phyloP scores from a whole-genome alignment of 1,140 invertebrate species.

The Chionoecetes opilio region DNA sequence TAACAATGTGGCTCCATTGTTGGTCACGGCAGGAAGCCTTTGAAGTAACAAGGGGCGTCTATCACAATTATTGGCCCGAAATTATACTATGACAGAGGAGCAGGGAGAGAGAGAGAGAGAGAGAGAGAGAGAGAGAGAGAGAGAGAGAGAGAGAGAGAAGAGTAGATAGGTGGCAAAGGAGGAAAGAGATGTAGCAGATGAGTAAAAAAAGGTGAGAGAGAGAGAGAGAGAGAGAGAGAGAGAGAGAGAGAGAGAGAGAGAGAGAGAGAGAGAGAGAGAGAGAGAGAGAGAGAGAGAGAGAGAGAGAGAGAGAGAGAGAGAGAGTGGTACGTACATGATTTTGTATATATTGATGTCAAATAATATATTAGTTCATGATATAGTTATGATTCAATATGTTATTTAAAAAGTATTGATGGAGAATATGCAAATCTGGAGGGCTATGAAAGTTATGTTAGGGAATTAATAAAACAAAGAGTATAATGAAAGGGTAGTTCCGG shows the following conservation, averaged over 20 bases:
- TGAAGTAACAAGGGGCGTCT: background rate
- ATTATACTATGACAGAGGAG: background rate
- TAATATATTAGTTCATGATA: too few relatives aligned
- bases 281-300: too few relatives aligned
- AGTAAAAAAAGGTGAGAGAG: background rate
- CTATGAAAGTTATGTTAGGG: too few relatives aligned
- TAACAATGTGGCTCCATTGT: background rate
- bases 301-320: too few relatives aligned
- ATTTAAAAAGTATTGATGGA: too few relatives aligned
- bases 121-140: conserved; percentile 18
- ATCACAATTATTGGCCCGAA: conserved; percentile 4
- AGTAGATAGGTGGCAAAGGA: background rate
- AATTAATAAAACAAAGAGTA: too few relatives aligned
- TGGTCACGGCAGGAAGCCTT: background rate
- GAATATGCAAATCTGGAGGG: too few relatives aligned
- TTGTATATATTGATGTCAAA: too few relatives aligned
- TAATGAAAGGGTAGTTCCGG: too few relatives aligned
- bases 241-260: background rate
- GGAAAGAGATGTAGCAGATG: background rate
- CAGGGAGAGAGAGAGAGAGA: background rate
- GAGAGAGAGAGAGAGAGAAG: conserved; percentile 11
- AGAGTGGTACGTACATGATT: too few relatives aligned
- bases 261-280: background rate
- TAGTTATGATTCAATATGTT: too few relatives aligned
- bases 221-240: background rate